Percentiles rank a stretch among this genome's conserved stretches.
Evolutionary conservation across 2,113 vertebrate species (phyloP).

Genomic region (Oryzias melastigma): DNA sequence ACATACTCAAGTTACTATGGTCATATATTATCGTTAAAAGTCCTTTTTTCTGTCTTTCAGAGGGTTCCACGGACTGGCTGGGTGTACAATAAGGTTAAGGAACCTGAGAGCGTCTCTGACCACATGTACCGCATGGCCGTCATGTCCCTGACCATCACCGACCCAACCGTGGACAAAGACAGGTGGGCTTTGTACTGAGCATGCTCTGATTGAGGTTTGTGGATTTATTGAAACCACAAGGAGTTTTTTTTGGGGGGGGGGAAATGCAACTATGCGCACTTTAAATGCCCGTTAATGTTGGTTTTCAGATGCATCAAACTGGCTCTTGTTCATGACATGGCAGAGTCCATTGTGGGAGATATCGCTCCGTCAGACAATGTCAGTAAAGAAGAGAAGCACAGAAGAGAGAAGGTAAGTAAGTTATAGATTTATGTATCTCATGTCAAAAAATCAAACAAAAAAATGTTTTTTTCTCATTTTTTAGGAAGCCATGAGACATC

Average conservation of each 20-base stretch:
- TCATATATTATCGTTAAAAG: neutral
- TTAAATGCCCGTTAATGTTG: neutral
- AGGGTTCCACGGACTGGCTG: slow-evolving; percentile 91
- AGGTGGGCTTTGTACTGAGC: slow-evolving; percentile 72
- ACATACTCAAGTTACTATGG: too few species aligned
- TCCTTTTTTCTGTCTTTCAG: slow-evolving; percentile 58
- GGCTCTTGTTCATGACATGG: slow-evolving; percentile 96
- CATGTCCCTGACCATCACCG: slow-evolving; percentile 90
- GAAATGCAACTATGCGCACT: neutral
- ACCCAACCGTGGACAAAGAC: slow-evolving; percentile 86
- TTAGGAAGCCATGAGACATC: slow-evolving; percentile 89
- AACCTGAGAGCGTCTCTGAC: slow-evolving; percentile 94
- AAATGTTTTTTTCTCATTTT: neutral
- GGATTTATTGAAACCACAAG: neutral
- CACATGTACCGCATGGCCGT: slow-evolving; percentile 99
- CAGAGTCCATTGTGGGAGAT: slow-evolving; percentile 97
- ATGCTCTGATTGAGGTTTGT: neutral
- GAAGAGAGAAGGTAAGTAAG: slow-evolving; percentile 83
- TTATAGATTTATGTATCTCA: too few species aligned
- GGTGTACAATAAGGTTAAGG: slow-evolving; percentile 87
- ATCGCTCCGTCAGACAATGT: slow-evolving; percentile 95
- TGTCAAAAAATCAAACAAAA: neutral
- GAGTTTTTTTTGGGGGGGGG: neutral
- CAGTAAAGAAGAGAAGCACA: slow-evolving; percentile 93
- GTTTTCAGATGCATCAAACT: slow-evolving; percentile 87